These are phyloP conservation scores for Eulemur coronatus DNA, from an alignment of 2,797 vertebrate genomes.

Conservation along the genomic window DNA sequence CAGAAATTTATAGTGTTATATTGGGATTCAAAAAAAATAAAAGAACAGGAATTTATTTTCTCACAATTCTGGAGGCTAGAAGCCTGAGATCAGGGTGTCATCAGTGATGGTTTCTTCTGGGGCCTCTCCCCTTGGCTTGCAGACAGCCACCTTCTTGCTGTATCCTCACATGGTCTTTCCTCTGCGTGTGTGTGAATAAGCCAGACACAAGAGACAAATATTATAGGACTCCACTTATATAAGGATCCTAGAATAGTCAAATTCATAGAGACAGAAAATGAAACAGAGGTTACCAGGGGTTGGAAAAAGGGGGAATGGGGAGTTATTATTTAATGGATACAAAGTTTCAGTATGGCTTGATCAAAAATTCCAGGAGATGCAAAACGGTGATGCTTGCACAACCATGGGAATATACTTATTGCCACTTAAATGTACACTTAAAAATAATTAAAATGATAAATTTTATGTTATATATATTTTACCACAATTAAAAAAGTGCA, in stretches of 20 bases:
- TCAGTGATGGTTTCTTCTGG: background rate
- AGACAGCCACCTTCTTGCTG: accelerated
- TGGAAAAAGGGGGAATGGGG: no score
- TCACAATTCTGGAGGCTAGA: background rate
- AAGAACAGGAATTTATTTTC: background rate
- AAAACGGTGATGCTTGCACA: background rate
- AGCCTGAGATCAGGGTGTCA: background rate
- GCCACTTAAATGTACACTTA: background rate
- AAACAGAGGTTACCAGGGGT: background rate
- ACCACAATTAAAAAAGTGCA: background rate
- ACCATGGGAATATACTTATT: background rate
- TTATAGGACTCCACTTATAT: background rate
- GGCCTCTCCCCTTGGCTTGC: background rate
- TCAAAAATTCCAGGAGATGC: background rate
- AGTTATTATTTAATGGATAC: no score
- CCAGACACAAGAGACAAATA: background rate
- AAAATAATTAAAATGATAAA: background rate
- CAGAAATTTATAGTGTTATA: background rate
- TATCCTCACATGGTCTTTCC: accelerated
- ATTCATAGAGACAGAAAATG: background rate
- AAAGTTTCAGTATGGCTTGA: background rate
- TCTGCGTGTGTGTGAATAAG: background rate
- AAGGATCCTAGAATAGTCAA: background rate
- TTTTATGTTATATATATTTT: background rate
- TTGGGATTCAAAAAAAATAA: background rate